These are phyloP conservation scores for Porphyrio hochstetteri DNA, from an alignment of 2,113 vertebrate genomes.

Conservation along the genomic window DNA sequence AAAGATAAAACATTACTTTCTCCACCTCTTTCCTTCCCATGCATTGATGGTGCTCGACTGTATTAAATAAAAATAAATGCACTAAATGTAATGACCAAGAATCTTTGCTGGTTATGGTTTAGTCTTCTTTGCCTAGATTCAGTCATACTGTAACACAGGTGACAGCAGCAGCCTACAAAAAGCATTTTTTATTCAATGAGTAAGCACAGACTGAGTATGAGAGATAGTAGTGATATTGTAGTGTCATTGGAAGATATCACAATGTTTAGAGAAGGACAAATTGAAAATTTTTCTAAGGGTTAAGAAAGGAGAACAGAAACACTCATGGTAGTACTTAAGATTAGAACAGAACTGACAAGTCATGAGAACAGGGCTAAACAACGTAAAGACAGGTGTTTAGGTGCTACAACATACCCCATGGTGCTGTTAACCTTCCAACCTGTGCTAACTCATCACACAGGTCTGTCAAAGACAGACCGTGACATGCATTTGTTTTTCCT, in stretches of 20 bases:
- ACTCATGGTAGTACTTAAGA: not conserved
- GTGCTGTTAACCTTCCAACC: not conserved
- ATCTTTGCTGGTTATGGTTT: not conserved
- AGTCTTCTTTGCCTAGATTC: not conserved
- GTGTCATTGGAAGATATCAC: not conserved
- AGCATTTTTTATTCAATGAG: not conserved
- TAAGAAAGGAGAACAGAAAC: not conserved
- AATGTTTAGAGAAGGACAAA: not conserved
- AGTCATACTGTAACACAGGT: not conserved
- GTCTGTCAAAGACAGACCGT: not conserved
- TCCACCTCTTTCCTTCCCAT: not conserved
- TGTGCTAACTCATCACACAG: not conserved
- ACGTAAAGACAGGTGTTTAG: not conserved
- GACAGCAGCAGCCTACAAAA: not conserved
- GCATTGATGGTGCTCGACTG: not conserved
- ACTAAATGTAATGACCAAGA: not conserved
- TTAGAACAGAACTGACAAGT: not conserved
- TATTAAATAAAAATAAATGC: not conserved
- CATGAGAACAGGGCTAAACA: not conserved
- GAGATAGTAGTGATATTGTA: fast-evolving
- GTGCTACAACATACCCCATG: not conserved
- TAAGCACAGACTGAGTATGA: not conserved
- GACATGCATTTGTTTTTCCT: not conserved
- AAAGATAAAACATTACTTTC: not conserved
- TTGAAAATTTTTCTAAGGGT: not conserved